Percentiles rank a stretch among this genome's conserved stretches.
phyloP scores from a whole-genome alignment of 2,113 vertebrate genomes.

The Bos javanicus region DNA sequence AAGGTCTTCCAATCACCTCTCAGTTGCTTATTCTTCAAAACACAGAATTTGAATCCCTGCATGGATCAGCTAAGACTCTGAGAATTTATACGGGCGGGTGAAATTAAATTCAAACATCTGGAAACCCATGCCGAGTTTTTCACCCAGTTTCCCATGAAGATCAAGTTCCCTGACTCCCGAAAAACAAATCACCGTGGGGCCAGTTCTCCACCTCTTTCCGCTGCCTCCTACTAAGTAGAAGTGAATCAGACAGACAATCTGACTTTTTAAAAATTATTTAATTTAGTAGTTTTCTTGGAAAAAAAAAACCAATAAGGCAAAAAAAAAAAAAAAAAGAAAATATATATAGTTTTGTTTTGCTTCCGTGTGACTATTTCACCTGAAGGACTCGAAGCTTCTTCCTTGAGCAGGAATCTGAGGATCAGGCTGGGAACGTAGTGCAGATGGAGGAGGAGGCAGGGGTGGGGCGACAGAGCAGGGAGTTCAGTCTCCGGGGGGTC shows the following conservation, averaged over 20 bases:
- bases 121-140: background rate
- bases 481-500: background rate
- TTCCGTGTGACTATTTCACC: constrained; percentile 60
- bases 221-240: background rate
- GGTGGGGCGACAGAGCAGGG: background rate
- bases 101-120: background rate
- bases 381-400: constrained; percentile 53
- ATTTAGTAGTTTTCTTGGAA: constrained; percentile 77
- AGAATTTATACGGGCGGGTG: background rate
- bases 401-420: constrained; percentile 37
- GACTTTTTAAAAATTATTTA: constrained; percentile 81
- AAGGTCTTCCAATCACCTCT: background rate
- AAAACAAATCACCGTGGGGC: background rate
- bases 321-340: constrained; percentile 52
- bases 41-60: background rate
- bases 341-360: constrained; percentile 73
- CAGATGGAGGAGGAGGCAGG: background rate
- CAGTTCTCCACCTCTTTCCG: background rate
- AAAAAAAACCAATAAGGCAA: constrained; percentile 70
- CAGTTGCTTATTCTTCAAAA: background rate
- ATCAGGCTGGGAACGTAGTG: constrained; percentile 43
- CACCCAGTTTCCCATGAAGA: background rate
- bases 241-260: background rate
- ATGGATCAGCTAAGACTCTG: background rate
- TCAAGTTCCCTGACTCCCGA: background rate